Conservation (phyloP, 1,140 invertebrate genomes). For the Dryas iulia region DNA sequence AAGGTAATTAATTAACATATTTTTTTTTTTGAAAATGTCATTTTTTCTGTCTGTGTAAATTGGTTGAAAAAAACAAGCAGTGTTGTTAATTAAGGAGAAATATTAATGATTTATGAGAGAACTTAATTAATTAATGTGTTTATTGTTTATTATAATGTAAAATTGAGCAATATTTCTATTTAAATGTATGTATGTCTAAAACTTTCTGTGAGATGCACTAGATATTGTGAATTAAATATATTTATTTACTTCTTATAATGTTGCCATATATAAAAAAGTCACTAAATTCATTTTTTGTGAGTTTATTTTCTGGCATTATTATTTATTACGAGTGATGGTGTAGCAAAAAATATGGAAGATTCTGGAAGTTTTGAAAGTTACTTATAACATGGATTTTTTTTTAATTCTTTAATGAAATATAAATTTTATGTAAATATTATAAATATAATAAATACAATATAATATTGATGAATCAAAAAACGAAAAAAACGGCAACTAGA, state of each 20-base stretch:
- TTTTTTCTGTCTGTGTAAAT: too few relatives aligned
- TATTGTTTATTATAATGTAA: not conserved
- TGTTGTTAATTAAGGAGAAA: too few relatives aligned
- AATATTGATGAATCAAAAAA: too few relatives aligned
- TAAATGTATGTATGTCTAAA: slow-evolving; percentile 9
- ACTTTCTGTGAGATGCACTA: not conserved
- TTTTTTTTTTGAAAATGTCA: too few relatives aligned
- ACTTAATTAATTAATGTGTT: not conserved
- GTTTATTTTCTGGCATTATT: not conserved
- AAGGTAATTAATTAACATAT: too few relatives aligned
- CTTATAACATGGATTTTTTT: not conserved
- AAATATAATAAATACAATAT: too few relatives aligned
- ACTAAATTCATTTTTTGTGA: too few relatives aligned
- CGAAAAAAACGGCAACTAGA: too few relatives aligned
- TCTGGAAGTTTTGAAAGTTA: not conserved
- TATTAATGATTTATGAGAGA: not conserved
- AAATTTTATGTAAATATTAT: too few relatives aligned
- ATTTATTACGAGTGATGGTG: not conserved
- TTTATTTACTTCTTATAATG: not conserved
- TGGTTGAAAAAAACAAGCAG: too few relatives aligned
- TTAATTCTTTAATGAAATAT: not conserved
- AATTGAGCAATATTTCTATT: slow-evolving; percentile 21
- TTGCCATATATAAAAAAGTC: not conserved
- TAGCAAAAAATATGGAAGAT: not conserved
- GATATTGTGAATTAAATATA: not conserved